These are phyloP conservation scores for Aleiodes alternator DNA, from an alignment of 2,888 invertebrate species.

Conservation along the genomic window DNA sequence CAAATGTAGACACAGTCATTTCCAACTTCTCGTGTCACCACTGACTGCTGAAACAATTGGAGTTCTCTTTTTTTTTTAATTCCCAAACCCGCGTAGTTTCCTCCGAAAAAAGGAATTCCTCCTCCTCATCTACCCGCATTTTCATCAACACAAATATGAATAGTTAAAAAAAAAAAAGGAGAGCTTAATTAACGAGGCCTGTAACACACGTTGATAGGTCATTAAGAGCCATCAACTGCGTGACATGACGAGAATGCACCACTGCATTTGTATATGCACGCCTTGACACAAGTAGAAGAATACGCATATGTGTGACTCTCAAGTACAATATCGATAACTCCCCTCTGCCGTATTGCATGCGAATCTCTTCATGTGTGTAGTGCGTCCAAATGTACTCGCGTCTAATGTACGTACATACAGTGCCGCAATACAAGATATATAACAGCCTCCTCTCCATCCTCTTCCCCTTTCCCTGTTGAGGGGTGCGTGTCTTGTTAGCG, in stretches of 20 bases:
- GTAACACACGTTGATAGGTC: slow-evolving; percentile 69
- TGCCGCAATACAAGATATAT: slow-evolving; percentile 14
- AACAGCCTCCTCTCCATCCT: neutral
- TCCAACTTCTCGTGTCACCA: no score
- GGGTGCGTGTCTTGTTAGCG: slow-evolving; percentile 74
- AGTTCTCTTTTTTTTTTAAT: no score
- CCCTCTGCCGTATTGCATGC: slow-evolving; percentile 14
- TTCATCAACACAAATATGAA: slow-evolving; percentile 15
- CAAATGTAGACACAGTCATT: neutral
- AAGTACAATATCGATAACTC: slow-evolving; percentile 17
- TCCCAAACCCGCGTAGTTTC: no score
- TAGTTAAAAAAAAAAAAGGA: slow-evolving; percentile 51
- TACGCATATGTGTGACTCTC: slow-evolving; percentile 46
- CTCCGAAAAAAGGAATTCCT: no score
- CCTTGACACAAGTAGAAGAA: neutral
- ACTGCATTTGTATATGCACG: no score
- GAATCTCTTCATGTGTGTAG: slow-evolving; percentile 13
- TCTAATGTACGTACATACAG: slow-evolving; percentile 29
- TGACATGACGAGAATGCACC: slow-evolving; percentile 11
- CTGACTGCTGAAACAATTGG: no score
- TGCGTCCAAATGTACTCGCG: slow-evolving; percentile 23
- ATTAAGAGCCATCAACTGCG: slow-evolving; percentile 66
- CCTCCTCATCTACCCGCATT: no score
- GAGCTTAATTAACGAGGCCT: slow-evolving; percentile 67
- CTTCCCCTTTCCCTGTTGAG: slow-evolving; percentile 60